Conservation (phyloP, 2,797 vertebrate species). For the Oreochromis mossambicus region DNA sequence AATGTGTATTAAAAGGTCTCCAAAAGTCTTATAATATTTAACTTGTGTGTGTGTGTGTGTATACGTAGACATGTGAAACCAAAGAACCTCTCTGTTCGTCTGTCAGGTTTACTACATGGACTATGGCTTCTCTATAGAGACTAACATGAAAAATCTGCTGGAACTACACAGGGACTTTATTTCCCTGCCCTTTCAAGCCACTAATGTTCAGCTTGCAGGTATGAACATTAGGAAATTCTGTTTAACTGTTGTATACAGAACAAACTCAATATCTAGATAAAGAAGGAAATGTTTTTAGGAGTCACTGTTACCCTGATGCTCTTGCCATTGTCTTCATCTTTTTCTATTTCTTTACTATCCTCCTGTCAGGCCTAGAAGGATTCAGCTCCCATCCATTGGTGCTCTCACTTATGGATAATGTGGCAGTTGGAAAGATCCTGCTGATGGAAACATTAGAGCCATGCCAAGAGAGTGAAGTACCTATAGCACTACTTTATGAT, state of each 20-base stretch:
- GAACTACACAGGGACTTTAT: slow-evolving; percentile 80
- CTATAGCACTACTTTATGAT: slow-evolving; percentile 86
- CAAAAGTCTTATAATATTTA: not conserved
- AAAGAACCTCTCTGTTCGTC: not conserved
- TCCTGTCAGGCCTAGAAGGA: slow-evolving; percentile 80
- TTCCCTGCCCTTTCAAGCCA: slow-evolving; percentile 86
- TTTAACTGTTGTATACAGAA: not conserved
- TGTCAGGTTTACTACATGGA: slow-evolving; percentile 89
- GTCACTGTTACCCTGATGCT: not conserved
- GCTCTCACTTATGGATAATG: slow-evolving; percentile 78
- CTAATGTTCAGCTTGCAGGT: slow-evolving; percentile 92
- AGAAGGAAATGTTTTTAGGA: not conserved
- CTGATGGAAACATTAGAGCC: slow-evolving; percentile 85
- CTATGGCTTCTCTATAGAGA: slow-evolving; percentile 84
- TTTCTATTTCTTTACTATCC: not conserved
- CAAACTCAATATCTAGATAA: not conserved
- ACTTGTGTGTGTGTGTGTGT: not conserved
- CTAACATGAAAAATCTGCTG: slow-evolving; percentile 74
- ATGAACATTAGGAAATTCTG: not conserved
- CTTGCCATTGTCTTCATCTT: not conserved
- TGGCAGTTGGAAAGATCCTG: slow-evolving; percentile 85
- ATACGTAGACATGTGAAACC: not conserved
- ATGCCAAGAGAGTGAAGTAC: slow-evolving; percentile 64
- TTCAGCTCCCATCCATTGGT: slow-evolving; percentile 81
- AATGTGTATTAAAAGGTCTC: not conserved